Conservation (phyloP, 2,888 invertebrate genomes). For the Acanthosepion esculentum region DNA sequence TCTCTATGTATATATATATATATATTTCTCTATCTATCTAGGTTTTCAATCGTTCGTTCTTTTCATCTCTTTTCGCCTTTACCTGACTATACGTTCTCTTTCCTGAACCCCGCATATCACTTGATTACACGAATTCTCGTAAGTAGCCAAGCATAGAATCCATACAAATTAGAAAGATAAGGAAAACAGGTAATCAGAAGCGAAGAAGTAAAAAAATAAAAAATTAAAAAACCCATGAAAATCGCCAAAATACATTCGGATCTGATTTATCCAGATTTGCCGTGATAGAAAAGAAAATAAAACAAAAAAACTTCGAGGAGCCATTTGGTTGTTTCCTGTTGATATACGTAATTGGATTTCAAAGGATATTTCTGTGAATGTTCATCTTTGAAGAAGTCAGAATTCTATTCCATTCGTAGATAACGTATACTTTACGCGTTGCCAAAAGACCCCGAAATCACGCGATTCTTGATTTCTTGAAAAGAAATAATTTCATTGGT, state of each 20-base stretch:
- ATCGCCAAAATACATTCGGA: neutral
- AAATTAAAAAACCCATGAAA: neutral
- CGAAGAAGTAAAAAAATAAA: neutral
- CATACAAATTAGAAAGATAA: neutral
- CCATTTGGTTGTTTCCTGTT: neutral
- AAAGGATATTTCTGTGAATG: neutral
- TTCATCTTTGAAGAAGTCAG: neutral
- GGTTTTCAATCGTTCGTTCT: no score
- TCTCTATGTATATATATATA: neutral
- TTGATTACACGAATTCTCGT: neutral
- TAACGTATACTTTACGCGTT: neutral
- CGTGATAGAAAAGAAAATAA: neutral
- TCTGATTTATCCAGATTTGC: neutral
- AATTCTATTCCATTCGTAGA: neutral
- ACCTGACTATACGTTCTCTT: neutral
- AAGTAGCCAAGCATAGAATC: neutral
- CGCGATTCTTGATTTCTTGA: neutral
- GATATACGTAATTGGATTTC: neutral
- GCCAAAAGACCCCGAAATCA: neutral
- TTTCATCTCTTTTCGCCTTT: neutral
- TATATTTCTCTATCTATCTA: no score
- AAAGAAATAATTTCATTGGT: neutral
- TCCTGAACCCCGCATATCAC: neutral
- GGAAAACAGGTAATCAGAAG: neutral
- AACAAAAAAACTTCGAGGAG: neutral